A percentile compares a stretch with the other conserved stretches of the same genome.
These are phyloP conservation scores for Pseudomyrmex dendroicus DNA, from an alignment of 1,140 invertebrate genomes.

Conservation along the genomic window DNA sequence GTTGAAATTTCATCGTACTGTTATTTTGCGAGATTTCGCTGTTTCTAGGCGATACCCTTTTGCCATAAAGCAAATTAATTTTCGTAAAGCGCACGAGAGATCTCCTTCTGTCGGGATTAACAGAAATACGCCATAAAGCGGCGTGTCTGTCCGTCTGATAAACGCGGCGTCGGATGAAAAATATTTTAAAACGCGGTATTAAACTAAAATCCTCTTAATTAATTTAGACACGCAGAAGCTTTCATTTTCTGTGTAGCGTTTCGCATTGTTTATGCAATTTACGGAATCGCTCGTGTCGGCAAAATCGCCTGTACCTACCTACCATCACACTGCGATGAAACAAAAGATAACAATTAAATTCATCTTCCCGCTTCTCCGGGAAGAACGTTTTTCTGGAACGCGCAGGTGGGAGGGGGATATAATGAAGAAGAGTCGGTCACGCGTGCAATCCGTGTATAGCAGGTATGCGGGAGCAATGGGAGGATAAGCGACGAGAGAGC, in stretches of 20 bases:
- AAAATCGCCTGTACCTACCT: not conserved
- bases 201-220: constrained; percentile 50
- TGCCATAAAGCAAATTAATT: constrained; percentile 45
- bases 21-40: constrained; percentile 20
- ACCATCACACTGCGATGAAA: not conserved
- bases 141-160: too few species aligned
- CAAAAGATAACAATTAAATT: constrained; percentile 17
- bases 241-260: not conserved
- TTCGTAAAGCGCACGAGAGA: constrained; percentile 15
- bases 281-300: not conserved
- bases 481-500: not conserved
- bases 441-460: constrained; percentile 29
- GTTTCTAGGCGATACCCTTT: constrained; percentile 6
- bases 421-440: constrained; percentile 27
- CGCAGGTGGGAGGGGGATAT: not conserved
- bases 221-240: constrained; percentile 36
- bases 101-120: constrained; percentile 33
- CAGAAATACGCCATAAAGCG: constrained; percentile 22
- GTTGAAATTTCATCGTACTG: not conserved
- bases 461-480: not conserved
- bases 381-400: not conserved
- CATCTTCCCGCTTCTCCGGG: constrained; percentile 18
- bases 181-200: constrained; percentile 26
- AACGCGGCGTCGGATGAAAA: constrained; percentile 13
- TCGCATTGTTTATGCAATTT: constrained; percentile 26